Conservation (phyloP, 2,113 vertebrate genomes). For the Ginglymostoma cirratum region DNA sequence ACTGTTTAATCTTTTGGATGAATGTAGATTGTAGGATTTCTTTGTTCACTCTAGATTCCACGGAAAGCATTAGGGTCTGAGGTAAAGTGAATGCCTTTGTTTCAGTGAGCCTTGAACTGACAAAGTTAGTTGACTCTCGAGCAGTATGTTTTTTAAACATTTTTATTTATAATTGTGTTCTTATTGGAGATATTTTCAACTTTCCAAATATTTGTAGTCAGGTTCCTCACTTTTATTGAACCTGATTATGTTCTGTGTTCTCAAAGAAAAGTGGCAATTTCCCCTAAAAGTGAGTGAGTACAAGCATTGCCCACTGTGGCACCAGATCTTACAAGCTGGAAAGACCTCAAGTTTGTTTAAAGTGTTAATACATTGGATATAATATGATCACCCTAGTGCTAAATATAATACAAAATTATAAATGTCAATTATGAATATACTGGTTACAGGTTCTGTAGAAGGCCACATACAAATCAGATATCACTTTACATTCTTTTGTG, state of each 20-base stretch:
- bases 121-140: neutral
- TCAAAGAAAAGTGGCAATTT: neutral
- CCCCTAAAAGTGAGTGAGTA: neutral
- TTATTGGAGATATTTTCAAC: neutral
- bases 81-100: neutral
- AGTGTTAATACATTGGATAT: neutral
- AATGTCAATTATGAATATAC: neutral
- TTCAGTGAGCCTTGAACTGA: neutral
- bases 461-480: neutral
- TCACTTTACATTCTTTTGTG: neutral
- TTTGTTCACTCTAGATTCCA: neutral
- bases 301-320: neutral
- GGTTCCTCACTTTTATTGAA: neutral
- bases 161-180: neutral
- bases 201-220: neutral
- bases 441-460: neutral
- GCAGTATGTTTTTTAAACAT: neutral
- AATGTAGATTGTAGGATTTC: neutral
- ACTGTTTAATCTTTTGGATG: neutral
- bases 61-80: neutral
- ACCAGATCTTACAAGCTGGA: neutral
- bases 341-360: neutral
- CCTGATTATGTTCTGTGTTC: neutral
- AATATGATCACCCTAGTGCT: neutral
- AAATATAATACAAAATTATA: neutral